Evolutionary conservation across 2,797 vertebrate genomes (phyloP).

Genomic region (Lepilemur septentrionalis): DNA sequence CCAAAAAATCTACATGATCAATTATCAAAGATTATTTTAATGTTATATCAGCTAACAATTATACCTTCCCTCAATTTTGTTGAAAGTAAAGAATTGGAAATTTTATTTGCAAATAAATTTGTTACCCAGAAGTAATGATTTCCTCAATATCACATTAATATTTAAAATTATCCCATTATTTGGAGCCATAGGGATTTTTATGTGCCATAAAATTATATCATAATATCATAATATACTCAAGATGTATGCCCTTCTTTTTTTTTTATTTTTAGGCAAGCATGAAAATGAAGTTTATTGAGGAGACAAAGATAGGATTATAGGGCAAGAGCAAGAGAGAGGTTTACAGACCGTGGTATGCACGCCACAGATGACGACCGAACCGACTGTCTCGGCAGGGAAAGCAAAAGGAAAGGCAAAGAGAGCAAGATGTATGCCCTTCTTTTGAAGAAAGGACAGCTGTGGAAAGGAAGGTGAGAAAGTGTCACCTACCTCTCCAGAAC

Average conservation of each 20-base stretch:
- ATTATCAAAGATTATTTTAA: not conserved
- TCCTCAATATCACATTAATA: not conserved
- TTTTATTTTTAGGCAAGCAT: too few species aligned
- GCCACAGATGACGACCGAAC: too few species aligned
- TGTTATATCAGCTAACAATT: not conserved
- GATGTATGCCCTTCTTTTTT: not conserved
- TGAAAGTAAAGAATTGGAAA: not conserved
- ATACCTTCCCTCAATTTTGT: not conserved
- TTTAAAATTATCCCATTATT: not conserved
- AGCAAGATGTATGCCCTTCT: not conserved
- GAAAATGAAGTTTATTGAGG: too few species aligned
- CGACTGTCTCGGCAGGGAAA: too few species aligned
- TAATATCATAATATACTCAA: not conserved
- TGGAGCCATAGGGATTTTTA: not conserved
- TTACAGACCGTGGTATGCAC: too few species aligned
- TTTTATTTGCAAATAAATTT: not conserved
- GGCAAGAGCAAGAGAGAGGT: too few species aligned
- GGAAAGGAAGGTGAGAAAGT: not conserved
- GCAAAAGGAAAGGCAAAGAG: too few species aligned
- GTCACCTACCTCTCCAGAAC: not conserved
- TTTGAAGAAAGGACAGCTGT: not conserved
- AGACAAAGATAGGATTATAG: too few species aligned
- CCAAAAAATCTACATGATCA: not conserved
- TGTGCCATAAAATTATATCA: not conserved
- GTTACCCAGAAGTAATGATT: not conserved